Conservation (phyloP, 2,888 invertebrate genomes). For the Diaprepes abbreviatus region DNA sequence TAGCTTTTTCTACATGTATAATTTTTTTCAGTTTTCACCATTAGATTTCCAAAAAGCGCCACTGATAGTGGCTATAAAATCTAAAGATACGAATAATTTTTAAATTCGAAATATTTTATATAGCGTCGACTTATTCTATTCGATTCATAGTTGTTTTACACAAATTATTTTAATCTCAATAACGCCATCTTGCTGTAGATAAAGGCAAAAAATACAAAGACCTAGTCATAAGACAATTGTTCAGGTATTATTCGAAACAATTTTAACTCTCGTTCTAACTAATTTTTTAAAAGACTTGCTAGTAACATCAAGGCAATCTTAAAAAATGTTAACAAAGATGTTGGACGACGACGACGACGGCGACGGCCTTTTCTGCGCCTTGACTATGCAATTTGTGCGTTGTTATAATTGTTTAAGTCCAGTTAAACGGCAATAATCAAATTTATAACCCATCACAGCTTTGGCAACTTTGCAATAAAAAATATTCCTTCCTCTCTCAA, state of each 20-base stretch:
- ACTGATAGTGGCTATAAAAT: no score
- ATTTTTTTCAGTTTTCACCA: no score
- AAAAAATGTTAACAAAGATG: conserved; percentile 41
- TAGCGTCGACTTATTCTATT: neutral
- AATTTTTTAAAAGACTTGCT: conserved; percentile 27
- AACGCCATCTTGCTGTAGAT: conserved; percentile 20
- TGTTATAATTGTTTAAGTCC: conserved; percentile 40
- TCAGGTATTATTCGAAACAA: conserved; percentile 21
- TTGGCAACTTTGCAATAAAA: conserved; percentile 38
- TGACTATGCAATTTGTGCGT: conserved; percentile 48
- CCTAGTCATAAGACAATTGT: conserved; percentile 36
- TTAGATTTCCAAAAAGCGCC: no score
- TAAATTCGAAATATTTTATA: neutral
- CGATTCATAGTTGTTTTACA: conserved; percentile 46
- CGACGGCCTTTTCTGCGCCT: conserved; percentile 37
- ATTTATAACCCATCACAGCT: conserved; percentile 39
- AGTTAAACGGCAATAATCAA: conserved; percentile 20
- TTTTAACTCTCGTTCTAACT: conserved; percentile 6
- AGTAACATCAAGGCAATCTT: conserved; percentile 33
- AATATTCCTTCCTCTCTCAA: conserved; percentile 45
- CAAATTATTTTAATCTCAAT: conserved; percentile 20
- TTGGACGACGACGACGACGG: no score
- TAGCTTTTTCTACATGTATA: no score
- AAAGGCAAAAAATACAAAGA: conserved; percentile 40
- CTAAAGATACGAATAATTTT: neutral